These are phyloP conservation scores for Nerophis lumbriciformis DNA, from an alignment of 2,113 vertebrate species.

Conservation along the genomic window DNA sequence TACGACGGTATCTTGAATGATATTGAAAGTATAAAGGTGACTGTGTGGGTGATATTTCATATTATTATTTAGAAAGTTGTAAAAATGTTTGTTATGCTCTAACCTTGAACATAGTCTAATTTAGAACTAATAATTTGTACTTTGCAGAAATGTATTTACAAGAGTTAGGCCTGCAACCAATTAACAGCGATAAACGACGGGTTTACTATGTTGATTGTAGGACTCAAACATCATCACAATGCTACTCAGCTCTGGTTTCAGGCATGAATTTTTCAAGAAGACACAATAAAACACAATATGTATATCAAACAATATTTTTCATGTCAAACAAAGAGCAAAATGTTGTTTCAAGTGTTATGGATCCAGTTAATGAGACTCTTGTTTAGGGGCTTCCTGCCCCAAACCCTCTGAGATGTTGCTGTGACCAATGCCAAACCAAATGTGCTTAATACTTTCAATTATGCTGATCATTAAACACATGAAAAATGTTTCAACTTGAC, in stretches of 20 bases:
- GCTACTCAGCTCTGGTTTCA: neutral
- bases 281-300: constrained; percentile 16
- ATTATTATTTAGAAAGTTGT: too few species aligned
- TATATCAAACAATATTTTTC: constrained; percentile 37
- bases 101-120: too few species aligned
- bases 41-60: too few species aligned
- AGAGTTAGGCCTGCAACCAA: too few species aligned
- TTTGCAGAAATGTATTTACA: too few species aligned
- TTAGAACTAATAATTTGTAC: too few species aligned
- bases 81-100: too few species aligned
- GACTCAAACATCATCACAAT: neutral
- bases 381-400: constrained; percentile 67
- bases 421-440: constrained; percentile 73
- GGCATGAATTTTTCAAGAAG: constrained; percentile 4
- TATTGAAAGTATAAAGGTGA: too few species aligned
- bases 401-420: constrained; percentile 62
- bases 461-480: constrained; percentile 81
- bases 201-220: neutral
- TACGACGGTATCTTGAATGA: too few species aligned
- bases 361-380: constrained; percentile 66
- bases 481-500: constrained; percentile 81
- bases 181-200: too few species aligned
- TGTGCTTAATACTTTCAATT: constrained; percentile 85
- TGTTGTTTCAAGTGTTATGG: constrained; percentile 49
- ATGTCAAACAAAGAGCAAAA: constrained; percentile 45